These are phyloP conservation scores for Prosapia bicincta DNA, from an alignment of 2,888 invertebrate species.

Conservation along the genomic window DNA sequence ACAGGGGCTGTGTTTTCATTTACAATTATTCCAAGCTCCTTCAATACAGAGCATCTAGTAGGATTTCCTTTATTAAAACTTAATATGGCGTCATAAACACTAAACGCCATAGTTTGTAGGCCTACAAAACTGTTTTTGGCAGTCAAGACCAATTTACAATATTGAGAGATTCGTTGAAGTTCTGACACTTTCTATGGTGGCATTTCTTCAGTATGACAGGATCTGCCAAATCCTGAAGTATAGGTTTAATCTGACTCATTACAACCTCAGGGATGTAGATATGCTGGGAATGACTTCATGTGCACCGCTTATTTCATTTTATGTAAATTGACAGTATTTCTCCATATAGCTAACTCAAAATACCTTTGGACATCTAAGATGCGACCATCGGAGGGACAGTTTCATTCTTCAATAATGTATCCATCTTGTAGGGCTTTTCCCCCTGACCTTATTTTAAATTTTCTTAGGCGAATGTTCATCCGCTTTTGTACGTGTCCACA, in stretches of 20 bases:
- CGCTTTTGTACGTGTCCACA: constrained; percentile 3
- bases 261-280: background rate
- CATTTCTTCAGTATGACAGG: too few species aligned
- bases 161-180: constrained; percentile 9
- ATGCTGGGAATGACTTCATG: background rate
- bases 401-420: constrained; percentile 4
- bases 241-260: background rate
- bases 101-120: background rate
- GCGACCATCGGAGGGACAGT: background rate
- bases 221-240: background rate
- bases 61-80: constrained; percentile 3
- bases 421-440: constrained; percentile 10
- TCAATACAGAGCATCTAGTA: background rate
- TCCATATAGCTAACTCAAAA: constrained; percentile 13
- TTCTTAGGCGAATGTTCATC: constrained; percentile 5
- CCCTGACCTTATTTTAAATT: background rate
- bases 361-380: constrained; percentile 2
- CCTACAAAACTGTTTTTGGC: constrained; percentile 7
- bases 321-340: background rate
- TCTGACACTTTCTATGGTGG: constrained; percentile 11
- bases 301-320: constrained; percentile 8
- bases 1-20: background rate
- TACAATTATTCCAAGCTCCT: background rate
- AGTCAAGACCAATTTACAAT: constrained; percentile 14
- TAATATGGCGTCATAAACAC: constrained; percentile 9